phyloP scores from a whole-genome alignment of 1,140 invertebrate genomes.

The Aphelinus certus region DNA sequence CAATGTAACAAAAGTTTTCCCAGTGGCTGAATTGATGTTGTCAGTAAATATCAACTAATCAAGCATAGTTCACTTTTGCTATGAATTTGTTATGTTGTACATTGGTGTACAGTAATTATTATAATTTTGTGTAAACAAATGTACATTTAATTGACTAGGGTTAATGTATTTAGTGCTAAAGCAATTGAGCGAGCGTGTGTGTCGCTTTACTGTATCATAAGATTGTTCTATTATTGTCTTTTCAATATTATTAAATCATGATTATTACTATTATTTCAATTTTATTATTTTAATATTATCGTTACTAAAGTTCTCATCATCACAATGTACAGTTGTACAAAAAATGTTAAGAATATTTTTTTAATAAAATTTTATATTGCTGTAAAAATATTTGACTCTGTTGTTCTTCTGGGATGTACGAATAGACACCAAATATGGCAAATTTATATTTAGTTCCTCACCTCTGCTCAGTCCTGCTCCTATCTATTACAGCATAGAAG shows the following conservation, averaged over 20 bases:
- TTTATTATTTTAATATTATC: conserved; percentile 38
- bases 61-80: conserved; percentile 14
- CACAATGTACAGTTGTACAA: conserved; percentile 35
- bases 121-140: conserved; percentile 25
- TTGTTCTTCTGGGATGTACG: too few species aligned
- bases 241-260: conserved; percentile 15
- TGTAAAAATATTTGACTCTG: conserved; percentile 1
- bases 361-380: conserved; percentile 43
- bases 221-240: conserved; percentile 35
- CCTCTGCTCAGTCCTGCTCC: too few species aligned
- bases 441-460: too few species aligned
- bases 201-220: conserved; percentile 31
- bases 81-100: conserved; percentile 37
- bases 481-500: too few species aligned
- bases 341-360: conserved; percentile 41
- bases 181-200: conserved; percentile 16
- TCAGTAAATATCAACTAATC: conserved; percentile 24
- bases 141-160: conserved; percentile 30
- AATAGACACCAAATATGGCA: too few species aligned
- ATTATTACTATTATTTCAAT: conserved; percentile 26
- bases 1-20: conserved; percentile 37
- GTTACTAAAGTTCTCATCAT: conserved; percentile 38
- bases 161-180: conserved; percentile 22
- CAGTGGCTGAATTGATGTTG: conserved; percentile 36
- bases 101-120: conserved; percentile 36